Evolutionary conservation across 1,140 invertebrate species (phyloP).

Genomic region (Asbolus verrucosus): DNA sequence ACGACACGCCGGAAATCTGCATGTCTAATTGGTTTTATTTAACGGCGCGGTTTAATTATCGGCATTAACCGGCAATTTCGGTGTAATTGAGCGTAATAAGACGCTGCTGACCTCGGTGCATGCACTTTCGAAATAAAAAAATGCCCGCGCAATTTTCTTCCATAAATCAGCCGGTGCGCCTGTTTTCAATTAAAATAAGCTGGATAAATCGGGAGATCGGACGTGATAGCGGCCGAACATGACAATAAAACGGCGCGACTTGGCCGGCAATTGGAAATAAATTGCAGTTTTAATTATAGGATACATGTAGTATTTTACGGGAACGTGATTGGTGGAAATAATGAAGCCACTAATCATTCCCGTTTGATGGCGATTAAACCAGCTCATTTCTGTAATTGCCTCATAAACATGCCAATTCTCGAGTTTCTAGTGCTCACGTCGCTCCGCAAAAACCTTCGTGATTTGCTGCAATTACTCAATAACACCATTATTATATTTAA

Average conservation of each 20-base stretch:
- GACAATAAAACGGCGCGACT: slow-evolving; percentile 52
- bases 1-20: slow-evolving; percentile 44
- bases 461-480: slow-evolving; percentile 51
- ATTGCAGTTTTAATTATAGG: slow-evolving; percentile 57
- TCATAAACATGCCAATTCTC: slow-evolving; percentile 61
- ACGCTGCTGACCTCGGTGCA: slow-evolving; percentile 7
- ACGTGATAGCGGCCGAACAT: slow-evolving; percentile 49
- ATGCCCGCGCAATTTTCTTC: slow-evolving; percentile 36
- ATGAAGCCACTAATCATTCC: slow-evolving; percentile 63
- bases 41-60: slow-evolving; percentile 45
- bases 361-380: slow-evolving; percentile 59
- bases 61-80: slow-evolving; percentile 39
- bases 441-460: slow-evolving; percentile 47
- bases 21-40: slow-evolving; percentile 48
- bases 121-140: slow-evolving; percentile 36
- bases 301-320: slow-evolving; percentile 51
- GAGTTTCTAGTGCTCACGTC: slow-evolving; percentile 43
- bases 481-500: slow-evolving; percentile 43
- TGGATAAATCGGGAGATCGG: slow-evolving; percentile 53
- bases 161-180: slow-evolving; percentile 45
- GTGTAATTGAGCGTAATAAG: slow-evolving; percentile 37
- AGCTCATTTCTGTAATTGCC: slow-evolving; percentile 62
- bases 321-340: slow-evolving; percentile 58
- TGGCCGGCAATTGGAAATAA: slow-evolving; percentile 52
- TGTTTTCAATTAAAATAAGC: slow-evolving; percentile 55